These are phyloP conservation scores for Drosophila incognita DNA, from an alignment of 2,888 invertebrate species.

Conservation along the genomic window DNA sequence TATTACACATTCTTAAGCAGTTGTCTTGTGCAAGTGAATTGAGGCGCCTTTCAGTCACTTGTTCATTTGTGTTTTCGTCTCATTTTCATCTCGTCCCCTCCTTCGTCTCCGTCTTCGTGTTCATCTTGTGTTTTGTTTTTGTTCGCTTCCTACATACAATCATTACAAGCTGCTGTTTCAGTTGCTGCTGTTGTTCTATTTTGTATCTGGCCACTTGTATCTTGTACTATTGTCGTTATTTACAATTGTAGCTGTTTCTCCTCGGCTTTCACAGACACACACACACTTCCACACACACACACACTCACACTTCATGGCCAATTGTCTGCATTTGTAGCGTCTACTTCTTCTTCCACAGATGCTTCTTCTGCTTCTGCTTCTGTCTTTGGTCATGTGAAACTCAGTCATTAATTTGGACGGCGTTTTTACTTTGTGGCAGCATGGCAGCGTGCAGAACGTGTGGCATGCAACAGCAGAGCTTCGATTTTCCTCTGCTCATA, in stretches of 20 bases:
- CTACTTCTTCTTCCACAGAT: slow-evolving; percentile 1
- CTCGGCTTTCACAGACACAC: slow-evolving; percentile 60
- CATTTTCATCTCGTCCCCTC: slow-evolving; percentile 9
- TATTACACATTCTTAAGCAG: slow-evolving; percentile 4
- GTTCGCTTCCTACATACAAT: slow-evolving; percentile 58
- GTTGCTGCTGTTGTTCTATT: slow-evolving; percentile 52
- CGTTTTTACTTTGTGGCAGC: slow-evolving; percentile 49
- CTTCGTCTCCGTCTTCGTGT: slow-evolving; percentile 3
- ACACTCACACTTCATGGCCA: slow-evolving; percentile 60
- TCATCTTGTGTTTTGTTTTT: slow-evolving; percentile 5
- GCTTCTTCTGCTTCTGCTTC: slow-evolving; percentile 4
- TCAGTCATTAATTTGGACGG: slow-evolving; percentile 75
- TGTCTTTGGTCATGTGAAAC: slow-evolving; percentile 65
- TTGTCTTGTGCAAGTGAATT: slow-evolving; percentile 27
- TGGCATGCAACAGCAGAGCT: neutral
- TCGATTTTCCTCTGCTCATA: slow-evolving; percentile 52
- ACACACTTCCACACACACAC: neutral
- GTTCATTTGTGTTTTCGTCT: slow-evolving; percentile 15
- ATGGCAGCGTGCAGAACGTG: slow-evolving; percentile 37
- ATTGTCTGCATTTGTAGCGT: slow-evolving; percentile 61
- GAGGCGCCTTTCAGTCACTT: slow-evolving; percentile 41
- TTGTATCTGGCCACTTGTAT: slow-evolving; percentile 76
- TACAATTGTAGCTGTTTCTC: slow-evolving; percentile 49
- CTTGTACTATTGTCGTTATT: slow-evolving; percentile 63
- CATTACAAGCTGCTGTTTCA: slow-evolving; percentile 44